Conservation (phyloP, 2,888 invertebrate species). For the Herminia tarsipennalis region DNA sequence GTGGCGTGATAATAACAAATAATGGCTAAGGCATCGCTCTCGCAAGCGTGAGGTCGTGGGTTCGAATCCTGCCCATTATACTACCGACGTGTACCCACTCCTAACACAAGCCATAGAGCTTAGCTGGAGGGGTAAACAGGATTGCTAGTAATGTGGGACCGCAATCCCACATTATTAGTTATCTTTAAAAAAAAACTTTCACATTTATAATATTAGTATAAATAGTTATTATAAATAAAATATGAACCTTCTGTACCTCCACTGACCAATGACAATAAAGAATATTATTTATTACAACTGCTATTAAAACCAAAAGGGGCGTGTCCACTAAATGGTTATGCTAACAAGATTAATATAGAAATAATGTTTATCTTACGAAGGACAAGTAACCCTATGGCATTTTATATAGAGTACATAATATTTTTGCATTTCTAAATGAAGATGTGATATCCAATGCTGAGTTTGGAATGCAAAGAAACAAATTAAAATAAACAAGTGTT, state of each 20-base stretch:
- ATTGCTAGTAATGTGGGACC: too few relatives aligned
- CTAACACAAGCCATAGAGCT: too few relatives aligned
- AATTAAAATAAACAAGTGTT: slow-evolving; percentile 38
- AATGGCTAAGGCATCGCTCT: too few relatives aligned
- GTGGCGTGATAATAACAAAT: too few relatives aligned
- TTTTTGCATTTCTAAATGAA: slow-evolving; percentile 29
- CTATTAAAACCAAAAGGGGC: slow-evolving; percentile 44
- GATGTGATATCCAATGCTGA: slow-evolving; percentile 47
- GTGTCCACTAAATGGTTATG: slow-evolving; percentile 47
- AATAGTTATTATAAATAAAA: too few relatives aligned
- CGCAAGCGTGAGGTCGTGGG: too few relatives aligned
- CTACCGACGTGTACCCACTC: too few relatives aligned
- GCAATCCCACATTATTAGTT: too few relatives aligned
- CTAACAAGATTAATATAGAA: slow-evolving; percentile 32
- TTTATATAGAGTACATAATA: neutral
- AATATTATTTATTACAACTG: slow-evolving; percentile 27
- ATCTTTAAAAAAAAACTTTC: neutral
- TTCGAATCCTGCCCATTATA: too few relatives aligned
- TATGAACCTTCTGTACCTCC: neutral
- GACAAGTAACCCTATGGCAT: slow-evolving; percentile 5
- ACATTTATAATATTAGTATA: too few relatives aligned
- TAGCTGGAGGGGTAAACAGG: too few relatives aligned
- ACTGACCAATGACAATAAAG: slow-evolving; percentile 12
- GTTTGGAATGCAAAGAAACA: slow-evolving; percentile 39
- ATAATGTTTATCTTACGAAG: slow-evolving; percentile 4